Conservation (phyloP, 2,113 vertebrate species). For the Tylochromis polylepis region DNA sequence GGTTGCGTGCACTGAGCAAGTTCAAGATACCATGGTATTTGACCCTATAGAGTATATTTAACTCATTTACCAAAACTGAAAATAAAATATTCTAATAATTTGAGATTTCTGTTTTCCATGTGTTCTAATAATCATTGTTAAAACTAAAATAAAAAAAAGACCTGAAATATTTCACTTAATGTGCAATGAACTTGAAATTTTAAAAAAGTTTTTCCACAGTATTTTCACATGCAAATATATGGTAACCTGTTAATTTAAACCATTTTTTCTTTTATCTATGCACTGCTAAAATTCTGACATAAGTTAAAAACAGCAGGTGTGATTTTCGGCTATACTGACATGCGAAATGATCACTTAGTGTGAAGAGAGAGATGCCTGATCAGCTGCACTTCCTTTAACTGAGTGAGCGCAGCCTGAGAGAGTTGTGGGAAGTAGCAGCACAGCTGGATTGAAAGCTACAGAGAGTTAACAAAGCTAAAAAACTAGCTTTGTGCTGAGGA, state of each 20-base stretch:
- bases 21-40: background rate
- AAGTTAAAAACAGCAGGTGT: background rate
- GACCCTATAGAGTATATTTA: background rate
- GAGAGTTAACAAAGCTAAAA: background rate
- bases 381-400: background rate
- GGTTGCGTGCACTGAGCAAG: background rate
- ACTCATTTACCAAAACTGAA: background rate
- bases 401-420: background rate
- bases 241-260: background rate
- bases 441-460: background rate
- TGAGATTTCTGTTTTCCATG: background rate
- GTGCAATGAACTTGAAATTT: background rate
- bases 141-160: background rate
- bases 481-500: background rate
- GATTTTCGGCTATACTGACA: background rate
- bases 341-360: background rate
- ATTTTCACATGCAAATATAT: background rate
- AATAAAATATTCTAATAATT: background rate
- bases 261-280: background rate
- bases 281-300: background rate
- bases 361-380: background rate
- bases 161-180: background rate
- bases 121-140: background rate
- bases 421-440: background rate
- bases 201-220: background rate